Conservation (phyloP, 2,113 vertebrate species). For the Apistogramma diplotaenia region DNA sequence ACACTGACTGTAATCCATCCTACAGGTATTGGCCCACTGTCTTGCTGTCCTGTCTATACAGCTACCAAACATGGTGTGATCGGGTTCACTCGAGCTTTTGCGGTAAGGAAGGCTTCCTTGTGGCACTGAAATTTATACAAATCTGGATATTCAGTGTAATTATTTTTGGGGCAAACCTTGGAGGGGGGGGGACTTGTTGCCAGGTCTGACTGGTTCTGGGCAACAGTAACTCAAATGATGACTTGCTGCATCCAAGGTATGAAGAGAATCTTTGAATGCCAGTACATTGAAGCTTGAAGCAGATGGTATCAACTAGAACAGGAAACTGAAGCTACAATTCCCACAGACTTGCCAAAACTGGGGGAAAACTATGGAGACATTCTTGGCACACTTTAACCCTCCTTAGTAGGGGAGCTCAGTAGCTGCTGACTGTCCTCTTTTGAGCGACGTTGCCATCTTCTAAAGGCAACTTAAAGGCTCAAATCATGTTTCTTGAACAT, state of each 20-base stretch:
- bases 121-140: too few relatives aligned
- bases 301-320: not conserved
- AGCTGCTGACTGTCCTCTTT: not conserved
- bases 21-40: conserved; percentile 63
- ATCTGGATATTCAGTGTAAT: not conserved
- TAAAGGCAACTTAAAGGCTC: not conserved
- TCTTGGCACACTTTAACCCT: not conserved
- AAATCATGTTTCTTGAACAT: accelerated
- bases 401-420: too few relatives aligned
- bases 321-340: not conserved
- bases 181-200: accelerated
- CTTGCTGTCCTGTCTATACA: conserved; percentile 70
- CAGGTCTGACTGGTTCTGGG: not conserved
- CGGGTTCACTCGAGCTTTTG: conserved; percentile 73
- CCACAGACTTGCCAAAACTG: too few relatives aligned
- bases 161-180: not conserved
- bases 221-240: not conserved
- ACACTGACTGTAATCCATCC: not conserved
- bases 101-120: conserved; percentile 47
- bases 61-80: conserved; percentile 73
- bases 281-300: not conserved
- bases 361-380: too few relatives aligned
- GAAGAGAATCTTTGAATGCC: not conserved
- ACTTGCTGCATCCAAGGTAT: not conserved
- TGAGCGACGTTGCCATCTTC: not conserved